Evolutionary conservation across 2,888 invertebrate species (phyloP), one percentile per base, ranked within the genome.

Genomic region (Chesias legatella): DNA sequence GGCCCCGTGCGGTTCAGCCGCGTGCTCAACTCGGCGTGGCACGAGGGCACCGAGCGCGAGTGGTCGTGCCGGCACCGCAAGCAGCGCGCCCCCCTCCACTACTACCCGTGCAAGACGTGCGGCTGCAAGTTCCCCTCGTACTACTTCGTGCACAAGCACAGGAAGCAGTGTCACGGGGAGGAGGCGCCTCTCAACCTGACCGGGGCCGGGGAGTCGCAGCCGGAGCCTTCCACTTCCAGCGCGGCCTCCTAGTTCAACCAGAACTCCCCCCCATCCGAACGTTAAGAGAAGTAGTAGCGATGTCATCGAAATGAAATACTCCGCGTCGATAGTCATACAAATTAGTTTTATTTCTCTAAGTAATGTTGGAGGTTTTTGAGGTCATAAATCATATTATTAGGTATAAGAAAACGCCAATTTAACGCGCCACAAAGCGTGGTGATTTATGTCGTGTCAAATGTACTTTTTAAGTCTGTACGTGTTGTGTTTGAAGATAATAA

Each of bases 61-160:
- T 95, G 95, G 61, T 92, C 95, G 58, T 95, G 95, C 73, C 95
- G 96, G 62, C 95, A 95, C 65, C 92, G 95, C 58, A 96, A 96
- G 70, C 94, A 67, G 51, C 63, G 79, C 35, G 91, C 95, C 74
- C 93, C 96, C 63, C 91, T 96, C 0, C 96, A 96, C 74, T 97
- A 96, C 83, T 97, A 96, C 79, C 96, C 97, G 0, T 97, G 97
- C 80, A 97, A 96, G 80, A 95, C 94, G 0, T 97, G 97, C 77
- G 96, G 97, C 10, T 94, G 92, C 60, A 96, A 96, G 75, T 97
- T 97, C 73, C 97, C 97, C 1, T 96, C 95, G 54, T 97, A 97
- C 73, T 97, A 97, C 81, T 97, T 97, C 84, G 96, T 96, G 11
- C 96, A 97, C 73, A 97, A 97, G 68, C 97, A 97, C 72, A 89